Percentiles rank a stretch among this genome's conserved stretches.
Conservation (phyloP, 2,113 vertebrate genomes). For the Euleptes europaea region DNA sequence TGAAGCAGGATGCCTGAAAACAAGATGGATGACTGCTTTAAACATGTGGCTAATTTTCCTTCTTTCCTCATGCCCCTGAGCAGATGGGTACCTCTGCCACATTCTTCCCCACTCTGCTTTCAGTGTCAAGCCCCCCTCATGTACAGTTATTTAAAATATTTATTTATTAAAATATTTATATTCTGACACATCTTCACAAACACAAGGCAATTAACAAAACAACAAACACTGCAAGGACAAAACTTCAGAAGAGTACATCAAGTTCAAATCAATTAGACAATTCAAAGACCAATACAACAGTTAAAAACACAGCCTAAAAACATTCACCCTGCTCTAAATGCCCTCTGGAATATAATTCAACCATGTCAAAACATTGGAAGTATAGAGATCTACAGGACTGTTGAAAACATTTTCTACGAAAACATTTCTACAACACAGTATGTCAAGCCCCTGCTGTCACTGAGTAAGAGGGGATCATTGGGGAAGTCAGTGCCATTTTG, state of each 20-base stretch:
- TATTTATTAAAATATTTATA: no score
- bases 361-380: not conserved
- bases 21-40: not conserved
- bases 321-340: no score
- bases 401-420: rapidly evolving
- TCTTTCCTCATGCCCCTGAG: not conserved
- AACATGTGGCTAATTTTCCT: not conserved
- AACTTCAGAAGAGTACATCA: no score
- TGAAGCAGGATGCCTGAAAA: not conserved
- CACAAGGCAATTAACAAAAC: no score
- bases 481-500: not conserved
- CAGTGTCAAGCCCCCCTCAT: not conserved
- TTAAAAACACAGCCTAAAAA: no score
- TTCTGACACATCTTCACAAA: no score
- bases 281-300: no score
- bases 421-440: slow-evolving; percentile 34
- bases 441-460: slow-evolving; percentile 28
- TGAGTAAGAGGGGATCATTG: not conserved
- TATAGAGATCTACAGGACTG: not conserved
- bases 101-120: not conserved
- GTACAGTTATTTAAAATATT: no score
- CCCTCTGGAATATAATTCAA: not conserved
- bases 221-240: no score
- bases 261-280: no score
- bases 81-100: not conserved